These are phyloP conservation scores for Plotosus lineatus DNA, from an alignment of 2,113 vertebrate genomes.

Conservation along the genomic window DNA sequence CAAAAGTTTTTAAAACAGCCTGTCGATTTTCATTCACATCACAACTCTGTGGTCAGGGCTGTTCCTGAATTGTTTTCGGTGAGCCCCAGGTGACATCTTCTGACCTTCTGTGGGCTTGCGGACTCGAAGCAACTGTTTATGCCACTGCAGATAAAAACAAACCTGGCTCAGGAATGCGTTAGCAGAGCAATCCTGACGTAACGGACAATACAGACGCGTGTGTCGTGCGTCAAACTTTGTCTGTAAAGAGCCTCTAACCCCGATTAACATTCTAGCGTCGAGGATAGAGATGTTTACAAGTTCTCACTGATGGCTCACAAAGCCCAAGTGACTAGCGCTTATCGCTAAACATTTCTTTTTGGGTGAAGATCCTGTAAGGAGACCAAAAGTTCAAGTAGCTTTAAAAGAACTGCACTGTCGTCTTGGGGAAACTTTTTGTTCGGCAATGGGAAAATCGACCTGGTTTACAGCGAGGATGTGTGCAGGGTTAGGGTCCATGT, in stretches of 20 bases:
- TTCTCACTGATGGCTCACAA: not conserved
- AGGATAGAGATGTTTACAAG: not conserved
- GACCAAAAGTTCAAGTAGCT: slow-evolving; percentile 14
- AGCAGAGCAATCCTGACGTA: not conserved
- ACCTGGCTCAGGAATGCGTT: not conserved
- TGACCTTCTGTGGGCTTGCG: not conserved
- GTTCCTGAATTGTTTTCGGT: not conserved
- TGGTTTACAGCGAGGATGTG: slow-evolving; percentile 32
- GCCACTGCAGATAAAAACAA: not conserved
- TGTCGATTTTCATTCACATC: not conserved
- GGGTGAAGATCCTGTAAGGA: slow-evolving; percentile 32
- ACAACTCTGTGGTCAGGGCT: not conserved
- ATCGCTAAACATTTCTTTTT: not conserved
- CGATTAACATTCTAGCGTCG: not conserved
- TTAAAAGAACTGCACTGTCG: slow-evolving; percentile 7
- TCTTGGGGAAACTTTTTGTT: slow-evolving; percentile 10
- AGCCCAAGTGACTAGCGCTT: too few relatives aligned
- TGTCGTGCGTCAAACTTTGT: not conserved
- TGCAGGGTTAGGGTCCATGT: slow-evolving; percentile 7
- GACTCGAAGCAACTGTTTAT: not conserved
- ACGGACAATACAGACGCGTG: not conserved
- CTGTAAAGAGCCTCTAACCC: too few relatives aligned
- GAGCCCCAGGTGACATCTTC: not conserved
- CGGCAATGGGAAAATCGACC: slow-evolving; percentile 16
- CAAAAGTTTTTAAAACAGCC: not conserved